Base-by-base conservation (phyloP, 2,797 vertebrate species). In the Thunnus albacares region DNA sequence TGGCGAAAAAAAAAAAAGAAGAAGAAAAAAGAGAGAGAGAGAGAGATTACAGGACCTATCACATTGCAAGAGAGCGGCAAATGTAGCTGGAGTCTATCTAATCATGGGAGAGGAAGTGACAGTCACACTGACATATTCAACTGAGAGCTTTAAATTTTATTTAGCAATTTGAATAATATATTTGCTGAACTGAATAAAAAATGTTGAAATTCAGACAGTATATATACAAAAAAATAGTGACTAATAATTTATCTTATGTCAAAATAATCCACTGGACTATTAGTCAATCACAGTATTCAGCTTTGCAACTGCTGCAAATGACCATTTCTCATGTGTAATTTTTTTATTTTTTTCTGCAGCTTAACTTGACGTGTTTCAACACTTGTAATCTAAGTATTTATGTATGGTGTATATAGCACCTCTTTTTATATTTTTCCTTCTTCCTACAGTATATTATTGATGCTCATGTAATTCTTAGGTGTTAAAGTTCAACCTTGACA, bases 11-110 rank as follows among this genome's bases (percentile, higher is more conserved):
- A 52, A 24, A 15, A 30, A 53, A 47, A 62, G 22, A 71, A 26
- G 15, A 30, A 38, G 0, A 13, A 33, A 57, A 53, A 15, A 24
- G 6, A n/a, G 11, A 35, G 24, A 12, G 30, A 24, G 18, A 64
- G 43, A 49, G 30, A 66, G 47, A 53, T 66, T 66, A 11, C 12
- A 67, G 63, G 57, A 67, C 22, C 15, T 28, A 30, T 61, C 56
- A 73, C 65, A 45, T 58, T 64, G 26, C 30, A 56, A 47, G n/a
- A 75, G 33, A 49, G 52, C 47, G 45, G 41, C 45, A 49, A 28
- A 33, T n/a, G 22, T 43, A 43, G 26, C 8, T 47, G 20, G 15
- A 28, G 12, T 64, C 26, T 24, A 33, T 69, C 22, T 15, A 35
- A 45, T 13, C 28, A 49, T 18, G 10, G 15, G 45, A 15, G 15